Evolutionary conservation across 1,140 invertebrate species (phyloP).

Genomic region (Aphelinus certus): DNA sequence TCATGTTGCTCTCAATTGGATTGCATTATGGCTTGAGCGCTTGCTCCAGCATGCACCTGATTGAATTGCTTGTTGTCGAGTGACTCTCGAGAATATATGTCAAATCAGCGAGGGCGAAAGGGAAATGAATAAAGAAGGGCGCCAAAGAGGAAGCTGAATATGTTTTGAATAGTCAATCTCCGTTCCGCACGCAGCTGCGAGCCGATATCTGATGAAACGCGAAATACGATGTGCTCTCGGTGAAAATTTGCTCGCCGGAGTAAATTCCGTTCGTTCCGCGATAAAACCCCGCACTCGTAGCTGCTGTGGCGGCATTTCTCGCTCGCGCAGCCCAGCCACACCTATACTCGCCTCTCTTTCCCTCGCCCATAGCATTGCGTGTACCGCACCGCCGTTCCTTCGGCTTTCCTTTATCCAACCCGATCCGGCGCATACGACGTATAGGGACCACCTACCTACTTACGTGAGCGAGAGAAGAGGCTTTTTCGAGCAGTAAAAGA

Average conservation of each 20-base stretch:
- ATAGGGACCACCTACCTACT: not conserved
- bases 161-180: slow-evolving; percentile 30
- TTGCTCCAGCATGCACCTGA: slow-evolving; percentile 6
- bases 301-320: too few species aligned
- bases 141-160: not conserved
- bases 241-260: slow-evolving; percentile 17
- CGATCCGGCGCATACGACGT: slow-evolving; percentile 4
- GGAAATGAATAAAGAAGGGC: not conserved
- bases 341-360: too few species aligned
- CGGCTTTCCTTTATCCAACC: slow-evolving; percentile 6
- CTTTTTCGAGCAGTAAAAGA: slow-evolving; percentile 11
- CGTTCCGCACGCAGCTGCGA: not conserved
- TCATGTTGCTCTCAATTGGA: too few species aligned
- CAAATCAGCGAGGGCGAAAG: not conserved
- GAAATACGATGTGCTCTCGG: slow-evolving; percentile 16
- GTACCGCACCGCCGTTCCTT: not conserved
- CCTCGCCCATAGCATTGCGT: too few species aligned
- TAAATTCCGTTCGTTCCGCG: slow-evolving; percentile 9
- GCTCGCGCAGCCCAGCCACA: too few species aligned
- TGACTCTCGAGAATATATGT: not conserved
- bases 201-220: slow-evolving; percentile 23
- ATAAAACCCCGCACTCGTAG: not conserved
- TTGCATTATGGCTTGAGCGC: not conserved
- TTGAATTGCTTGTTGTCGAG: not conserved
- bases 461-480: slow-evolving; percentile 7